Base-by-base conservation (phyloP, 2,888 invertebrate species). In the Chymomyza procnemis region DNA sequence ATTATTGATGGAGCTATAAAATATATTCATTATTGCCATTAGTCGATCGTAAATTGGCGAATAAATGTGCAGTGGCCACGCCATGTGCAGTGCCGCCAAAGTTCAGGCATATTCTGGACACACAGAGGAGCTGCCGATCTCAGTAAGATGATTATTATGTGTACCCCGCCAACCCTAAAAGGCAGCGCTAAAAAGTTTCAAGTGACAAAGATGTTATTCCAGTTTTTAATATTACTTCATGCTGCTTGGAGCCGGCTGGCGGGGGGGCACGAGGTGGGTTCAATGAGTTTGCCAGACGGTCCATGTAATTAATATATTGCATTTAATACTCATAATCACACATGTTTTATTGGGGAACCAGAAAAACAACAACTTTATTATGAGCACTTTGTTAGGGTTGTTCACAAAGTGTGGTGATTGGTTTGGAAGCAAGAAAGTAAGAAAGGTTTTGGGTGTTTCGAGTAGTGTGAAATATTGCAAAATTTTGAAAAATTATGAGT, bases 21-120 rank as follows among this genome's bases (percentile, higher is more conserved):
- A 78, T 88, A 79, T 84, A 83, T 85, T 85, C 80, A 77, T 89
- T 88, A 88, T 89, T 85, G 87, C 87, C 79, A 89, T 88, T 88
- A 88, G 84, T 78, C 79, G 83, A 65, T 80, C 86, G 78, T 88
- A 88, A 88, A 88, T 84, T 89, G 79, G 75, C 67, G 74, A 88
- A 88, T 81, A 79, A 85, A 88, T 89, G 87, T 81, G 79, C 73
- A 75, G 70, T 69, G 67, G 69, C 68, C 66, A 47, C 69, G 66
- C 61, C 59, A 64, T 34, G 12, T 56, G 59, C 64, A 19, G 47
- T 55, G 47, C 50, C 57, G 47, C 48, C 26, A 9, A 62, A 61
- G 73, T 70, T 59, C 64, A 72, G 68, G 58, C 72, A 55, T 64
- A 64, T 74, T 61, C 76, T 69, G 78, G 78, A 74, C 63, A 66